Evolutionary conservation across 2,797 vertebrate genomes (phyloP).

Genomic region (Anguilla pacifica): DNA sequence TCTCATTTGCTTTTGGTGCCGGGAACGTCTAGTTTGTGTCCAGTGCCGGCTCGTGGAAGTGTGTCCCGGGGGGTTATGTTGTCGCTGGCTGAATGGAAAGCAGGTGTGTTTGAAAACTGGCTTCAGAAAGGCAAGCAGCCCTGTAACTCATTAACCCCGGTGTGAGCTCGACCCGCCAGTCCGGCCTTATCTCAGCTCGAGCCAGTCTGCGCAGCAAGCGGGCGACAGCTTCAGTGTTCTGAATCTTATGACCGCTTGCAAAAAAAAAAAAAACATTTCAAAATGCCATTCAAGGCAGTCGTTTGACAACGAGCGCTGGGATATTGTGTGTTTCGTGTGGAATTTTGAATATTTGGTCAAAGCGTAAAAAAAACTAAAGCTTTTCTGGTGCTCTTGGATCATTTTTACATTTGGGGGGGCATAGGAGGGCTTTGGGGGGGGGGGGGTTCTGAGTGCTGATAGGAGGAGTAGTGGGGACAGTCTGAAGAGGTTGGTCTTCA

Average conservation of each 20-base stretch:
- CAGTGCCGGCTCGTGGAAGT: slow-evolving; percentile 36
- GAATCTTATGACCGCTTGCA: no score
- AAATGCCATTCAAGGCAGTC: not conserved
- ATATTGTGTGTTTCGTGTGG: not conserved
- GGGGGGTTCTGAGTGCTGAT: no score
- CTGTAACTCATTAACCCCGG: slow-evolving; percentile 43
- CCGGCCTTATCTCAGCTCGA: slow-evolving; percentile 36
- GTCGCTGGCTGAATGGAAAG: slow-evolving; percentile 38
- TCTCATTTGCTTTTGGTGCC: not conserved
- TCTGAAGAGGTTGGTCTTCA: no score
- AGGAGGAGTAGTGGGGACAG: no score
- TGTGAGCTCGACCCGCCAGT: slow-evolving; percentile 36
- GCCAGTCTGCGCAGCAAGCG: not conserved
- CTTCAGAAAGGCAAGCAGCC: slow-evolving; percentile 43
- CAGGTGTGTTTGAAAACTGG: not conserved
- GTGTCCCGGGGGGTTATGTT: not conserved
- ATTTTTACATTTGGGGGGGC: no score
- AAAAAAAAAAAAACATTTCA: no score
- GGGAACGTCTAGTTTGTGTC: not conserved
- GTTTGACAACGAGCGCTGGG: no score
- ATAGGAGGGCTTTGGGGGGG: no score
- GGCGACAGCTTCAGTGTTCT: not conserved
- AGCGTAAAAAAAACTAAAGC: no score
- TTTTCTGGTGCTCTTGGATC: no score
- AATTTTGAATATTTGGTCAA: no score